Base-by-base conservation (phyloP, 2,888 invertebrate genomes). In the Diadegma fenestrale region DNA sequence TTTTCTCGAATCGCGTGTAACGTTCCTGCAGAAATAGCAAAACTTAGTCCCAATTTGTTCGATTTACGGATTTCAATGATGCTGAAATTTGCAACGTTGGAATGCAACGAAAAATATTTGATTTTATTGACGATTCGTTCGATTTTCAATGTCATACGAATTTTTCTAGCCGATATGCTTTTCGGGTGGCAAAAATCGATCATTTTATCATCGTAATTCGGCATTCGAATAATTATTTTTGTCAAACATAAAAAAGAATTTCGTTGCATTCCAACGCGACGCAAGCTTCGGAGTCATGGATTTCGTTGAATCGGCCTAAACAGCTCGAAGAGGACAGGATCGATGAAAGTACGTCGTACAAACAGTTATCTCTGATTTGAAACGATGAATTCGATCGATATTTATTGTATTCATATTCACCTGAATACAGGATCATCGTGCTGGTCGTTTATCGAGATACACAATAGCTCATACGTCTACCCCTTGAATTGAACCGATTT, bases 391-490 rank as follows among this genome's bases (percentile, higher is more conserved):
- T 82, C 64, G 80, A 76, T 87, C 89, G 87, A 90, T 89, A 90
- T 90, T 90, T 89, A 90, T 89, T 87, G 86, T 80, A 87, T 87
- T 86, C 80, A 80, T 83, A 86, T 79, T 86, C 77, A 81, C 77
- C 80, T 73, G 45, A 71, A 69, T 41, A 72, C 71, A 78, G 68
- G 51, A 85, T 78, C 80, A 82, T 72, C 76, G 54, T 54, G 51
- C 71, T 45, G 22, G 45, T 12, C 30, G 45, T 58, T 54, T n/a
- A 72, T 45, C 26, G 30, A 48, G 19, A 26, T 17, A 6, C 17
- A 17, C 17, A 17, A 14, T 2, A 26, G 26, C 43, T 64, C 41
- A 64, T 12, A 22, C 41, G 48, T 77, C 41, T 82, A 80, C 48
- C 58, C n/a, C 54, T 30, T 58, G 71, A 66, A 45, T 81, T 51